Conservation (phyloP, 2,888 invertebrate genomes). For the Drosophila niveifrons region DNA sequence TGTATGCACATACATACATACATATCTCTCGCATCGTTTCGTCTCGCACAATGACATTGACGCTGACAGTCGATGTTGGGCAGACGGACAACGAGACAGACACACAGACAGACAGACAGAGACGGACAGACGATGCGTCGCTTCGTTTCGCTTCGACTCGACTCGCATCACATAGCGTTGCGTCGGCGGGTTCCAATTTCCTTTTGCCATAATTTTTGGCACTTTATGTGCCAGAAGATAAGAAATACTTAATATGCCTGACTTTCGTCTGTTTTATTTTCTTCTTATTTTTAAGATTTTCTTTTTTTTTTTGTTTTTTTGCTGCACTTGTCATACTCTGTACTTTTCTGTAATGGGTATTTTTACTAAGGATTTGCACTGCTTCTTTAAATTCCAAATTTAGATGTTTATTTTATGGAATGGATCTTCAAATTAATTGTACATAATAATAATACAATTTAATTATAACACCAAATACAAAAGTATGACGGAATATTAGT, state of each 20-base stretch:
- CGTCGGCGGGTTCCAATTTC: conserved; percentile 59
- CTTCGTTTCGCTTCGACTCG: background rate
- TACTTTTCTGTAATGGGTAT: background rate
- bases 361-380: no score
- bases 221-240: conserved; percentile 70
- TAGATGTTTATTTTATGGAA: no score
- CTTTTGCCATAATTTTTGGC: conserved; percentile 77
- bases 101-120: background rate
- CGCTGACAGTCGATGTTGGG: background rate
- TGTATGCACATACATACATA: no score
- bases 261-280: conserved; percentile 27
- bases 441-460: no score
- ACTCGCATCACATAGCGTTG: conserved; percentile 10
- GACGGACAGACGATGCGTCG: background rate
- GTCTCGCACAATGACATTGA: conserved; percentile 39
- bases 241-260: conserved; percentile 54
- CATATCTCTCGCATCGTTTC: background rate
- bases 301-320: conserved; percentile 7
- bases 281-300: conserved; percentile 10
- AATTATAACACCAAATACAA: no score
- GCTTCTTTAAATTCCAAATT: no score
- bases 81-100: background rate
- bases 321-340: background rate
- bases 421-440: no score
- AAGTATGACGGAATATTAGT: no score